Evolutionary conservation across 2,888 invertebrate species (phyloP).

Genomic region (Drosophila nigritarsus): DNA sequence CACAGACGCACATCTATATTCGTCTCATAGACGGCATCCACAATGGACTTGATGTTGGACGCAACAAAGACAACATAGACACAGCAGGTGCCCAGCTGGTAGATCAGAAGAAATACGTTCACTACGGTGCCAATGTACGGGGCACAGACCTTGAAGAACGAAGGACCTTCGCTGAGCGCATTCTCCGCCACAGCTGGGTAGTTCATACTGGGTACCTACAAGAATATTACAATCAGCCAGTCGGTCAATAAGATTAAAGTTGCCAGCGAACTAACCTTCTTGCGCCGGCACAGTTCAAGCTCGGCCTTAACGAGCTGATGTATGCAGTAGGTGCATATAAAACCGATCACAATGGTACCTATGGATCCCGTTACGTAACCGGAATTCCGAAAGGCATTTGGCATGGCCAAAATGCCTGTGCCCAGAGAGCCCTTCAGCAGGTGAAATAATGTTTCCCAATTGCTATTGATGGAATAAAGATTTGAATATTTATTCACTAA

Average conservation of each 20-base stretch:
- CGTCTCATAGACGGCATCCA: constrained; percentile 86
- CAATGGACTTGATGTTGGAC: constrained; percentile 91
- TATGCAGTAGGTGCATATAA: constrained; percentile 97
- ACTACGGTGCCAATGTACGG: constrained; percentile 89
- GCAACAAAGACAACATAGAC: constrained; percentile 98
- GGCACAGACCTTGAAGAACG: constrained; percentile 87
- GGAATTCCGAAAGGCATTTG: constrained; percentile 90
- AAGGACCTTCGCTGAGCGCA: constrained; percentile 91
- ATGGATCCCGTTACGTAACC: constrained; percentile 89
- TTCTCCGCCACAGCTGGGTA: constrained; percentile 93
- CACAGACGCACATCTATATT: constrained; percentile 87
- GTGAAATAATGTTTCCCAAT: constrained; percentile 94
- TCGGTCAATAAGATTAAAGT: rapidly evolving
- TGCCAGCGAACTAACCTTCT: constrained; percentile 76
- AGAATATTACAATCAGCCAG: background rate
- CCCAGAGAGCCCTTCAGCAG: constrained; percentile 96
- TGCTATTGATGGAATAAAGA: constrained; percentile 86
- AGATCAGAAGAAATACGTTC: constrained; percentile 91
- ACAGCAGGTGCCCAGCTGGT: constrained; percentile 98
- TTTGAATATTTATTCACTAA: background rate
- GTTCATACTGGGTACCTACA: constrained; percentile 88
- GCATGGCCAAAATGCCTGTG: constrained; percentile 96
- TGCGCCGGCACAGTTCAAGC: constrained; percentile 87
- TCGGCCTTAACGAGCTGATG: constrained; percentile 90
- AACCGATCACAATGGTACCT: constrained; percentile 93